Base-by-base conservation (phyloP, 1,140 invertebrate species). In the Ceratina japonica region DNA sequence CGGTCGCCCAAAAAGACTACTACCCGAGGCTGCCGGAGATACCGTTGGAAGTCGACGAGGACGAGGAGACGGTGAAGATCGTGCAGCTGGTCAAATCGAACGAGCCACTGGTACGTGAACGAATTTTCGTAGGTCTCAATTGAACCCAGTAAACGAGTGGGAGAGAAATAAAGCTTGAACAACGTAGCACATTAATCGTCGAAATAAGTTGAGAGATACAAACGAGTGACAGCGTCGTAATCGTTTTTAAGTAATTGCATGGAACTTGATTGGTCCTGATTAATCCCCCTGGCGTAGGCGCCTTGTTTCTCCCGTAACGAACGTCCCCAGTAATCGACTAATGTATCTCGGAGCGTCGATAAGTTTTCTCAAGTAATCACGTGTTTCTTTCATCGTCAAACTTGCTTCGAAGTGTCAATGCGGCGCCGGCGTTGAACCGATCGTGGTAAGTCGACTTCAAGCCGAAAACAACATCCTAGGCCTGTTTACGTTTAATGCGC, bases 51-150 rank as follows among this genome's bases (percentile, higher is more conserved):
- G 95, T 96, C 18, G 97, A 98, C 90, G 96, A 98, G 88, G 97
- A 97, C 90, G 98, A 99, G 92, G 97, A 98, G 91, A 98, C 98
- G 49, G 96, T 99, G 70, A 99, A 99, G 94, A 98, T 99, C 91
- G 98, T 99, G 31, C 97, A 98, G 92, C 94, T 99, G 75, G 97
- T 99, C 37, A 99, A 99, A 92, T 98, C 97, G 92, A 97, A 98
- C 92, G 98, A 99, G 93, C 98, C 98, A 61, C 93, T 99, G 96
- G 98, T 99, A 95, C 94, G 96, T 94, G 79, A 64, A 76, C 78
- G 58, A 58, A 76, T 70, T 56, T 80, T 59, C 49, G 51, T 63
- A 56, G 65, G 63, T 65, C 58, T 12, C 37, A 52, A 63, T 54
- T 3, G 54, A 56, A 16, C 54, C 54, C 54, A 56, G 54, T 56